Conservation (phyloP, 2,888 invertebrate species). For the Labia minor region DNA sequence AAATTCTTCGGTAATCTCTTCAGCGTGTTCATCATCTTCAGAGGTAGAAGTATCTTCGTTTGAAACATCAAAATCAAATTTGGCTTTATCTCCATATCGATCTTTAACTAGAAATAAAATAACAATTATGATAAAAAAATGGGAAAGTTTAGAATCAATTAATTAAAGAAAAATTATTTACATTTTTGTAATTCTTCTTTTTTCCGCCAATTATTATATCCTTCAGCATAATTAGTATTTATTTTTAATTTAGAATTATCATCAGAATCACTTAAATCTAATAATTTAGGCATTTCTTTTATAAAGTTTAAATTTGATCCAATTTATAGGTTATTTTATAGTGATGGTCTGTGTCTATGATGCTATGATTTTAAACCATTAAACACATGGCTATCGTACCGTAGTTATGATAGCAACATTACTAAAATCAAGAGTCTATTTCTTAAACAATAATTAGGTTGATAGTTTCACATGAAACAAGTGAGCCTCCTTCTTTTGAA, state of each 20-base stretch:
- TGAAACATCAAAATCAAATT: slow-evolving; percentile 38
- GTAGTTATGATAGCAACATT: no score
- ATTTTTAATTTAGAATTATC: slow-evolving; percentile 49
- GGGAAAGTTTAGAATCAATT: neutral
- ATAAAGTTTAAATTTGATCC: no score
- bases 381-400: no score
- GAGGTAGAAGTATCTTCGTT: slow-evolving; percentile 39
- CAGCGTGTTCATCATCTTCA: slow-evolving; percentile 50
- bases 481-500: no score
- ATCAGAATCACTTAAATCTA: slow-evolving; percentile 44
- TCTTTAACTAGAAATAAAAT: slow-evolving; percentile 51
- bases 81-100: slow-evolving; percentile 53
- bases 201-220: slow-evolving; percentile 71
- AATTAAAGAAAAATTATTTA: slow-evolving; percentile 35
- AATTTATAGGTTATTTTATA: no score
- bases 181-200: slow-evolving; percentile 77
- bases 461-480: no score
- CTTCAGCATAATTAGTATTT: slow-evolving; percentile 70
- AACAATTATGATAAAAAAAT: neutral
- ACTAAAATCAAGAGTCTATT: no score
- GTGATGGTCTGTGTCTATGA: no score
- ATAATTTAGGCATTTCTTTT: slow-evolving; percentile 37
- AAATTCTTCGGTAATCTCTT: slow-evolving; percentile 52
- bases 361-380: no score
- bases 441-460: no score